These are phyloP conservation scores for Amblyopsis rosae DNA, from an alignment of 2,113 vertebrate genomes.

Conservation along the genomic window DNA sequence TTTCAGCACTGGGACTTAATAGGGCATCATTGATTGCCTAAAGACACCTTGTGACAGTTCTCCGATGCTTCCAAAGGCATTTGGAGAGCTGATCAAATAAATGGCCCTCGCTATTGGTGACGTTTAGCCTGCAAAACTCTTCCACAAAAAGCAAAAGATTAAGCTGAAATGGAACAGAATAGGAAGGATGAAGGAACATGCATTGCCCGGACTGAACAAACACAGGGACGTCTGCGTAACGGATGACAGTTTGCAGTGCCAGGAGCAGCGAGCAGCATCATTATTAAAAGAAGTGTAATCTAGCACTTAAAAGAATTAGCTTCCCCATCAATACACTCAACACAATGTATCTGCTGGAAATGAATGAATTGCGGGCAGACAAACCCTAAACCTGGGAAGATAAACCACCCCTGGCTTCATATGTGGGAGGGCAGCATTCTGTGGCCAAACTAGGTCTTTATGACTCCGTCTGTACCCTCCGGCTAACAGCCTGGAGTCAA, in stretches of 20 bases:
- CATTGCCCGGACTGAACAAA: slow-evolving; percentile 31
- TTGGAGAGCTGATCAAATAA: slow-evolving; percentile 54
- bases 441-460: too few species aligned
- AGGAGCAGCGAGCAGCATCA: slow-evolving; percentile 68
- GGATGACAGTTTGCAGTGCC: slow-evolving; percentile 63
- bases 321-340: slow-evolving; percentile 66
- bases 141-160: slow-evolving; percentile 32
- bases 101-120: slow-evolving; percentile 45
- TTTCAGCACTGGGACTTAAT: slow-evolving; percentile 47
- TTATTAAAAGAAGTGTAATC: slow-evolving; percentile 77
- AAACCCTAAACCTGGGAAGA: slow-evolving; percentile 64
- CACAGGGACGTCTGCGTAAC: slow-evolving; percentile 46
- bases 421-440: slow-evolving; percentile 52
- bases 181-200: not conserved
- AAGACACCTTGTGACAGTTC: slow-evolving; percentile 44
- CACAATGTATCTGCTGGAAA: slow-evolving; percentile 65
- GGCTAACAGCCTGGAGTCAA: slow-evolving; percentile 65
- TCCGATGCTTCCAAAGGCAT: slow-evolving; percentile 47
- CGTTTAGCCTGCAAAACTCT: slow-evolving; percentile 26
- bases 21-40: slow-evolving; percentile 45
- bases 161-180: slow-evolving; percentile 43
- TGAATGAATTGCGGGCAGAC: slow-evolving; percentile 64
- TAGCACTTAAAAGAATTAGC: slow-evolving; percentile 72
- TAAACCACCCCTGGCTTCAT: slow-evolving; percentile 64
- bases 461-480: slow-evolving; percentile 63